These are phyloP conservation scores for Cantharis lateralis DNA, from an alignment of 2,888 invertebrate species.

Conservation along the genomic window DNA sequence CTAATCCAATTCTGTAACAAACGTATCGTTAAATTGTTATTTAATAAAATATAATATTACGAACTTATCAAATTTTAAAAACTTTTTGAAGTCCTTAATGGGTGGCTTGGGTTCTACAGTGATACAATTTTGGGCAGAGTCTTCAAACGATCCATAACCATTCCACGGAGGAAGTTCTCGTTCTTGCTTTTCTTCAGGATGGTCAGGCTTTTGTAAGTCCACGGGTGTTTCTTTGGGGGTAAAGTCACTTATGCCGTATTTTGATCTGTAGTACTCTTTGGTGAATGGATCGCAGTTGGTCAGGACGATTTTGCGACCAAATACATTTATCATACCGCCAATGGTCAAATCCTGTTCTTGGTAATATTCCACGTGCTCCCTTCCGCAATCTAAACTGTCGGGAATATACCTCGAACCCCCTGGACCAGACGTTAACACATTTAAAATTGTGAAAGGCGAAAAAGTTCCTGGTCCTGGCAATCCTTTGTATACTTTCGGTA, in stretches of 20 bases:
- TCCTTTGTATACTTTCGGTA: slow-evolving; percentile 71
- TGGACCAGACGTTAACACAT: slow-evolving; percentile 64
- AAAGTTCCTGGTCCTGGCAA: slow-evolving; percentile 59
- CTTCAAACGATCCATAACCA: slow-evolving; percentile 87
- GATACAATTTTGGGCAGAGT: slow-evolving; percentile 86
- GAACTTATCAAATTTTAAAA: slow-evolving; percentile 77
- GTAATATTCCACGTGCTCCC: slow-evolving; percentile 59
- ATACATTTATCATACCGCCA: slow-evolving; percentile 80
- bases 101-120: slow-evolving; percentile 80
- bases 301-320: slow-evolving; percentile 78
- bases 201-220: slow-evolving; percentile 43
- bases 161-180: slow-evolving; percentile 83
- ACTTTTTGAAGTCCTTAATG: slow-evolving; percentile 77
- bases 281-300: slow-evolving; percentile 87
- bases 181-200: slow-evolving; percentile 48
- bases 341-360: slow-evolving; percentile 79
- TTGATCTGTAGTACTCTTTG: slow-evolving; percentile 74
- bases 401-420: slow-evolving; percentile 61
- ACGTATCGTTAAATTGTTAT: background rate
- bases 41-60: slow-evolving; percentile 17
- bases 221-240: slow-evolving; percentile 62
- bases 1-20: slow-evolving; percentile 66
- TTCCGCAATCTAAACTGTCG: slow-evolving; percentile 63
- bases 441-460: slow-evolving; percentile 61
- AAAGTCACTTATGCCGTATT: slow-evolving; percentile 64